These are phyloP conservation scores for Hypsibius dujardini DNA, from an alignment of 1,140 invertebrate species.

Conservation along the genomic window DNA sequence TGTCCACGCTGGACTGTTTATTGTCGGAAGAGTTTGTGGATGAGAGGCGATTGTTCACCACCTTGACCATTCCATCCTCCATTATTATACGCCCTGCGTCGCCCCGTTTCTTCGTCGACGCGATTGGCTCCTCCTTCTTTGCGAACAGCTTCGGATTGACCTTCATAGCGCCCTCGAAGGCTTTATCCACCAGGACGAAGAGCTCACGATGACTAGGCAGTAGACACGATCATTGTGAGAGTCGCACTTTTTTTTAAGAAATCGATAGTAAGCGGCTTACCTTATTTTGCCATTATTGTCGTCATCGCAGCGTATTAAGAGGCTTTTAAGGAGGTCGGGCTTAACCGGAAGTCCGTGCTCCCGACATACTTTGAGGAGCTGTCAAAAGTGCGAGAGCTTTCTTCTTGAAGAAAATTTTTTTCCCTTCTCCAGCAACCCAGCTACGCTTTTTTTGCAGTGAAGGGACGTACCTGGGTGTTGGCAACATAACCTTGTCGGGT, in stretches of 20 bases:
- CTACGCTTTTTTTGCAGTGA: neutral
- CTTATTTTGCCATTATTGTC: constrained; percentile 27
- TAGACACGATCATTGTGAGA: neutral
- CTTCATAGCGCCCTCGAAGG: neutral
- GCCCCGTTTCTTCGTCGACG: neutral
- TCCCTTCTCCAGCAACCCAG: constrained; percentile 22
- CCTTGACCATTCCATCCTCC: neutral
- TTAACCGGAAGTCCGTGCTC: constrained; percentile 27
- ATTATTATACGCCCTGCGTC: neutral
- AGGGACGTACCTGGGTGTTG: constrained; percentile 19
- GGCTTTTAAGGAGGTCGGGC: constrained; percentile 27
- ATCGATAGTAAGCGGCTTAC: constrained; percentile 21
- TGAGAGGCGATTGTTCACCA: neutral
- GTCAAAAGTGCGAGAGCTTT: neutral
- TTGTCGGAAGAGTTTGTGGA: too few species aligned
- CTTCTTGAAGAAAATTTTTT: constrained; percentile 17
- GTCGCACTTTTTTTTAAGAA: neutral
- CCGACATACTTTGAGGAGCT: constrained; percentile 24
- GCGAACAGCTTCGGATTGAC: neutral
- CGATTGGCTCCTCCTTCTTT: constrained; percentile 7
- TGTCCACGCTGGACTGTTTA: too few species aligned
- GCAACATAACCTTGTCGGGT: constrained; percentile 23
- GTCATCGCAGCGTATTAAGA: constrained; percentile 28
- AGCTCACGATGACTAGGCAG: neutral
- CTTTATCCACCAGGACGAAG: constrained; percentile 15